Evolutionary conservation across 2,888 invertebrate species (phyloP).

Genomic region (Tryphoninae sp.): DNA sequence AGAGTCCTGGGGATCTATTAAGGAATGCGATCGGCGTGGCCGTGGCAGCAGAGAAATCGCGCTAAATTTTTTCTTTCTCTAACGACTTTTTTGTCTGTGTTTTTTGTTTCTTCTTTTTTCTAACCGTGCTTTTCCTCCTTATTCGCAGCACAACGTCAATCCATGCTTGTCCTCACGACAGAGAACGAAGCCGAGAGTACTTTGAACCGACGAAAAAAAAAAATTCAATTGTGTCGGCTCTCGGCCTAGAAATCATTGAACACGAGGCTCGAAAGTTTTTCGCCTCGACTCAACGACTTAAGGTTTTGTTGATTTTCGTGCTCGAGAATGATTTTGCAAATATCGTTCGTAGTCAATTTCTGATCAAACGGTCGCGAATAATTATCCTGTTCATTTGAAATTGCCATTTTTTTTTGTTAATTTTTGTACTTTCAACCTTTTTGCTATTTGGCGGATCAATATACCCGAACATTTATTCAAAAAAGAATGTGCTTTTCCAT

Average conservation of each 20-base stretch:
- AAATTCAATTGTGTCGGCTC: slow-evolving; percentile 57
- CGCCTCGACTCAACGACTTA: slow-evolving; percentile 21
- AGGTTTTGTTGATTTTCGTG: slow-evolving; percentile 12
- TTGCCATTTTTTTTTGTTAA: no score
- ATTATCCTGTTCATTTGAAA: background rate
- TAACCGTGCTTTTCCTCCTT: background rate
- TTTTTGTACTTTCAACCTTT: no score
- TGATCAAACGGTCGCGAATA: background rate
- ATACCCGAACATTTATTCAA: no score
- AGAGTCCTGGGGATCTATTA: background rate
- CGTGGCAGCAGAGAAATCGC: background rate
- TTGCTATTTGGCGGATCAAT: no score
- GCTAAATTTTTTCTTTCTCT: background rate
- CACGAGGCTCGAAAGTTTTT: slow-evolving; percentile 28
- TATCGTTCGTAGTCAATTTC: background rate
- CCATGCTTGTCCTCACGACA: background rate
- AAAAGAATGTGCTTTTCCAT: no score
- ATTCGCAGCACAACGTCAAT: background rate
- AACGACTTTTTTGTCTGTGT: background rate
- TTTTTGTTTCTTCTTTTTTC: background rate
- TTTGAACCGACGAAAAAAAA: slow-evolving; percentile 23
- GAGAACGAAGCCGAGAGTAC: slow-evolving; percentile 57
- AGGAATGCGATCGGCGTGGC: background rate
- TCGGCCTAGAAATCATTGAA: slow-evolving; percentile 55
- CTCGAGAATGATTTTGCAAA: background rate